These are phyloP conservation scores for Dasypolia templi DNA, from an alignment of 2,888 invertebrate genomes.

Conservation along the genomic window DNA sequence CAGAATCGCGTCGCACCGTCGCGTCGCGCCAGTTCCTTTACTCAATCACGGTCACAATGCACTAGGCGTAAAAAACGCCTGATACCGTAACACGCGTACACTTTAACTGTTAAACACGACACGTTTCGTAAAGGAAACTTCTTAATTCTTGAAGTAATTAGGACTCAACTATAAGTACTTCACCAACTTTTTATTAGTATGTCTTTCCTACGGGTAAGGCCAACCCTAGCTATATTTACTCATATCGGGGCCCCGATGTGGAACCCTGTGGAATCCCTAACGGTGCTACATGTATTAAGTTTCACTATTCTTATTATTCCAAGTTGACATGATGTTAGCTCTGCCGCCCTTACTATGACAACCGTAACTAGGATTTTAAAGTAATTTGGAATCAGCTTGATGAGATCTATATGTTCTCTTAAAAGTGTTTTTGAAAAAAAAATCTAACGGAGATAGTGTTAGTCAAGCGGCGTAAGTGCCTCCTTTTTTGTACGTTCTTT, in stretches of 20 bases:
- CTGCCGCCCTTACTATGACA: no score
- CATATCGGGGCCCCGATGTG: not conserved
- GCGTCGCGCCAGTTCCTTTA: no score
- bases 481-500: no score
- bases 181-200: not conserved
- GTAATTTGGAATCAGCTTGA: no score
- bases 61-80: constrained; percentile 1
- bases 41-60: constrained; percentile 10
- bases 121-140: constrained; percentile 2
- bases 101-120: constrained; percentile 34
- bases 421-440: no score
- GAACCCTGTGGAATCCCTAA: constrained; percentile 7
- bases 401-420: no score
- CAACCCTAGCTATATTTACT: not conserved
- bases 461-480: no score
- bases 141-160: constrained; percentile 13
- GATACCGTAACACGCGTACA: no score
- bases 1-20: no score
- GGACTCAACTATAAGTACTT: constrained; percentile 1
- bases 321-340: not conserved
- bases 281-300: not conserved
- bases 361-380: no score
- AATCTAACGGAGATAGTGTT: no score
- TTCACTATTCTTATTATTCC: not conserved
- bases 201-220: not conserved